A percentile compares a stretch with the other conserved stretches of the same genome.
Evolutionary conservation across 2,113 vertebrate species (phyloP).

Genomic region (Eira barbara): DNA sequence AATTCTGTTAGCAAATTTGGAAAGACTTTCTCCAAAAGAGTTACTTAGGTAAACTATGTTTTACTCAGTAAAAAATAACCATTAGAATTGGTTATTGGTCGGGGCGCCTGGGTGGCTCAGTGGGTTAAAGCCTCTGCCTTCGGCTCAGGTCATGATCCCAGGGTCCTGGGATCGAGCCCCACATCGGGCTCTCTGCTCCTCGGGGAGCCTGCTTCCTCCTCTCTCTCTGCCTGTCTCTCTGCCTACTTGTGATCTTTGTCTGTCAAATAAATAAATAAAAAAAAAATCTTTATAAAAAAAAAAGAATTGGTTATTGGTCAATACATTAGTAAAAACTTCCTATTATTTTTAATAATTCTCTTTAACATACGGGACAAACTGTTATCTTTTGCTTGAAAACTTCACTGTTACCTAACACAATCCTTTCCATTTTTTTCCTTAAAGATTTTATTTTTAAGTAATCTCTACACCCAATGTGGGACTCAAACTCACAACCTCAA

Average conservation of each 20-base stretch:
- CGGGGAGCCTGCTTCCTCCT: no score
- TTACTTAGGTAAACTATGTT: neutral
- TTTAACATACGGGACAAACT: neutral
- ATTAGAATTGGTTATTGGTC: neutral
- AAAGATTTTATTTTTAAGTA: neutral
- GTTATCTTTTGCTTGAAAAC: neutral
- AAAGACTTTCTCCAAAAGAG: neutral
- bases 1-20: neutral
- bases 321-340: neutral
- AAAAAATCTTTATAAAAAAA: no score
- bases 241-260: no score
- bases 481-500: neutral
- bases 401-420: neutral
- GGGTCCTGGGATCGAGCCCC: no score
- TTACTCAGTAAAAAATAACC: neutral
- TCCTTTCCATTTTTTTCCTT: neutral
- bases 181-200: no score
- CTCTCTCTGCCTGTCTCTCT: no score
- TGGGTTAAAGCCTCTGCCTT: no score
- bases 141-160: no score
- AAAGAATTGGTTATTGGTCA: neutral
- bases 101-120: no score
- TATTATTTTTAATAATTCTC: neutral
- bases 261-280: no score
- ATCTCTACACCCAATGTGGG: neutral